A percentile compares a stretch with the other conserved stretches of the same genome.
Evolutionary conservation across 1,140 invertebrate species (phyloP).

Genomic region (Heliothis subflexa): DNA sequence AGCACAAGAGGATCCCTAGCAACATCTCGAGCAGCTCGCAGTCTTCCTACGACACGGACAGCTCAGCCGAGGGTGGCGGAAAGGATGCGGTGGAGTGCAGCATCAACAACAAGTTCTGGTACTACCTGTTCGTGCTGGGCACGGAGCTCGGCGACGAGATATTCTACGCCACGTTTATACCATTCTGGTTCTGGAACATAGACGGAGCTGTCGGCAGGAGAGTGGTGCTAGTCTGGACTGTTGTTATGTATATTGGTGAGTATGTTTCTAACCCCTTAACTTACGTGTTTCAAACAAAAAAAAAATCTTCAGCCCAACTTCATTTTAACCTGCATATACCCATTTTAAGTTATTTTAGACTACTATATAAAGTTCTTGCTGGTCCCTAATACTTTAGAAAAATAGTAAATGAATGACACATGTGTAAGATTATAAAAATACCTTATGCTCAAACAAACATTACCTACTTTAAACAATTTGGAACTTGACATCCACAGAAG

Average conservation of each 20-base stretch:
- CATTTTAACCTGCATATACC: too few relatives aligned
- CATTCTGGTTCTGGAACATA: constrained; percentile 97
- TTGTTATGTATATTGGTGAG: constrained; percentile 94
- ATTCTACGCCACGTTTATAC: constrained; percentile 95
- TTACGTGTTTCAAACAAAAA: too few relatives aligned
- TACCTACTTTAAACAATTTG: too few relatives aligned
- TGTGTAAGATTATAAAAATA: too few relatives aligned
- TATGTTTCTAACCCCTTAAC: constrained; percentile 6
- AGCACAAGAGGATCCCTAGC: constrained; percentile 73
- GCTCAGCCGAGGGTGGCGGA: constrained; percentile 63
- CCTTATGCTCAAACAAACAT: too few relatives aligned
- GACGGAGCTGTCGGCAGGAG: constrained; percentile 93
- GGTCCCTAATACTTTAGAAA: too few relatives aligned
- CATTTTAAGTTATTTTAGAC: too few relatives aligned
- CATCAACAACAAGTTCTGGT: constrained; percentile 94
- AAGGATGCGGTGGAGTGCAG: constrained; percentile 71
- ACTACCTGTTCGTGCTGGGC: constrained; percentile 94
- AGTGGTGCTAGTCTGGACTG: constrained; percentile 94
- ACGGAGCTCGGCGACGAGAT: constrained; percentile 95
- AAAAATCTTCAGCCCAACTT: too few relatives aligned
- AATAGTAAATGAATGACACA: too few relatives aligned
- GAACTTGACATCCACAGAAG: too few relatives aligned
- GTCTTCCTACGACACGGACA: constrained; percentile 74
- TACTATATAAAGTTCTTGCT: too few relatives aligned
- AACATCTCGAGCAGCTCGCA: constrained; percentile 75